phyloP scores from a whole-genome alignment of 2,888 invertebrate genomes.

The Heliconius charithonia region DNA sequence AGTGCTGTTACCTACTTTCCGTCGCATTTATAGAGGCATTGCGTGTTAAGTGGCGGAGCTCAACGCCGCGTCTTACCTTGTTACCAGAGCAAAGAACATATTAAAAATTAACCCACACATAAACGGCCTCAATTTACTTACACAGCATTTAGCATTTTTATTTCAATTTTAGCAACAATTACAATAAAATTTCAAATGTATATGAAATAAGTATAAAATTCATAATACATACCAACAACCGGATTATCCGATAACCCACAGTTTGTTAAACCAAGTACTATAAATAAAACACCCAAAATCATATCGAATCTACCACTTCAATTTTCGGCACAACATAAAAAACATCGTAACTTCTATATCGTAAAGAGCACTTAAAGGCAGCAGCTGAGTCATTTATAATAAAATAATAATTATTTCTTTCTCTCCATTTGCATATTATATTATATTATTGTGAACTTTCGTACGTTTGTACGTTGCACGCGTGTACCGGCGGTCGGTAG shows the following conservation, averaged over 20 bases:
- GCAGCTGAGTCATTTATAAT: conserved; percentile 25
- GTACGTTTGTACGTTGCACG: conserved; percentile 55
- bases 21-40: too few species aligned
- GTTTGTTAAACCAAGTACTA: conserved; percentile 55
- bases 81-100: too few species aligned
- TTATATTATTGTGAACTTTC: too few species aligned
- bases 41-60: too few species aligned
- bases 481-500: conserved; percentile 63
- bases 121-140: too few species aligned
- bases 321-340: conserved; percentile 12
- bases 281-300: conserved; percentile 52
- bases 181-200: not conserved
- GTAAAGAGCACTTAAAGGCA: conserved; percentile 12
- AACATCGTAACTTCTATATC: conserved; percentile 23
- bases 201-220: conserved; percentile 1
- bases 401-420: not conserved
- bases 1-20: too few species aligned
- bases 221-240: conserved; percentile 60
- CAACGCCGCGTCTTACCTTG: too few species aligned
- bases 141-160: too few species aligned
- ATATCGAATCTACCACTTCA: conserved; percentile 11
- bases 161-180: not conserved
- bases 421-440: conserved; percentile 59
- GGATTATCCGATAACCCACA: conserved; percentile 53
- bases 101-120: too few species aligned